A percentile compares a stretch with the other conserved stretches of the same genome.
phyloP scores from a whole-genome alignment of 2,888 invertebrate species.

The Spodoptera littoralis region DNA sequence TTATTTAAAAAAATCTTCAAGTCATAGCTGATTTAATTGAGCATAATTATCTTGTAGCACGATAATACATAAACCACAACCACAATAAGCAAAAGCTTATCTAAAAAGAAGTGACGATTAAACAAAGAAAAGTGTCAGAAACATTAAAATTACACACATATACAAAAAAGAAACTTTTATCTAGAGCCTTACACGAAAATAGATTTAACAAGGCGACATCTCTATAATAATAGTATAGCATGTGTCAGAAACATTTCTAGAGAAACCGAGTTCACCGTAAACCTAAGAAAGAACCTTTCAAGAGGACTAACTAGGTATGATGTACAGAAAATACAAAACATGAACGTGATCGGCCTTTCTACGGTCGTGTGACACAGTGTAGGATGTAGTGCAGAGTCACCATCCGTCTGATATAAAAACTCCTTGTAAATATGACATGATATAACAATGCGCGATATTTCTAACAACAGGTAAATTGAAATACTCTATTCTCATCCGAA shows the following conservation, averaged over 20 bases:
- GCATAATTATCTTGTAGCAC: no score
- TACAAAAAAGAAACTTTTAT: slow-evolving; percentile 10
- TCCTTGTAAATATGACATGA: no score
- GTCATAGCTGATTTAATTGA: no score
- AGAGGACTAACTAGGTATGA: slow-evolving; percentile 56
- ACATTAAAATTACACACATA: slow-evolving; percentile 6
- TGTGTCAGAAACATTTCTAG: slow-evolving; percentile 33
- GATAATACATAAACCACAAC: no score
- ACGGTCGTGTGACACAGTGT: slow-evolving; percentile 11
- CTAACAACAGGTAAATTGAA: no score
- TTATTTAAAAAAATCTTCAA: no score
- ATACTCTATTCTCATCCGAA: no score
- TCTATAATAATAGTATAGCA: slow-evolving; percentile 10
- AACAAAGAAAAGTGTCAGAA: no score
- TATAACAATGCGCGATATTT: no score
- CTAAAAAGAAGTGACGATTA: neutral
- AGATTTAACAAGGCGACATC: slow-evolving; percentile 38
- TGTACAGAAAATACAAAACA: slow-evolving; percentile 51
- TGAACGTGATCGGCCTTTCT: slow-evolving; percentile 55
- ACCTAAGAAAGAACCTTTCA: slow-evolving; percentile 48
- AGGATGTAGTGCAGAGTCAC: slow-evolving; percentile 3
- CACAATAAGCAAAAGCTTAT: no score
- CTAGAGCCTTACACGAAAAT: slow-evolving; percentile 31
- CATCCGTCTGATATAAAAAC: no score
- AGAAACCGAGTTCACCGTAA: slow-evolving; percentile 37